These are phyloP conservation scores for Cotesia glomerata DNA, from an alignment of 1,140 invertebrate species.

Conservation along the genomic window DNA sequence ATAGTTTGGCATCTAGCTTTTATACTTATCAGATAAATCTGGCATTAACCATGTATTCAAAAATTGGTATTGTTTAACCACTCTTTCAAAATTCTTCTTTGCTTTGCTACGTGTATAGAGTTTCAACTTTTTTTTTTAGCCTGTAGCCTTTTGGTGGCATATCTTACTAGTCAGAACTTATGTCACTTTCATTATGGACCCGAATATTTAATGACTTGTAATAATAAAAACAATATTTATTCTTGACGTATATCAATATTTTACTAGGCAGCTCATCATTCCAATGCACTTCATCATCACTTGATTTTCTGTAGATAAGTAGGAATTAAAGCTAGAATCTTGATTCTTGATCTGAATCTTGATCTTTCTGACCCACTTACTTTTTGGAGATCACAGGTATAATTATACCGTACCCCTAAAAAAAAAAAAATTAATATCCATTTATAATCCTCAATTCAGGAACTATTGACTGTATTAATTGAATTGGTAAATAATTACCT, in stretches of 20 bases:
- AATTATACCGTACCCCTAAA: not conserved
- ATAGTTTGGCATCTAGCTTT: slow-evolving; percentile 4
- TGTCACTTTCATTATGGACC: not conserved
- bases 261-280: too few relatives aligned
- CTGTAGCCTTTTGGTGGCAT: not conserved
- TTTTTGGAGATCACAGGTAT: not conserved
- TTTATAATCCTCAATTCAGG: not conserved
- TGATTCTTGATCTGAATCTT: too few relatives aligned
- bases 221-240: too few relatives aligned
- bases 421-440: not conserved
- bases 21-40: not conserved
- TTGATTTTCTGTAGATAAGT: too few relatives aligned
- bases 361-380: too few relatives aligned
- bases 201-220: not conserved
- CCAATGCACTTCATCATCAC: too few relatives aligned
- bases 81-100: not conserved
- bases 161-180: not conserved
- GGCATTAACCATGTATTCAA: not conserved
- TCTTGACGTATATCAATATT: too few relatives aligned
- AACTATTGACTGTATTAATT: not conserved
- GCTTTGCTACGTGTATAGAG: not conserved
- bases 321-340: too few relatives aligned
- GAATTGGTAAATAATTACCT: not conserved
- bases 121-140: not conserved
- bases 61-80: not conserved